These are phyloP conservation scores for Cyanoramphus novaezelandiae DNA, from an alignment of 2,113 vertebrate species.

Conservation along the genomic window DNA sequence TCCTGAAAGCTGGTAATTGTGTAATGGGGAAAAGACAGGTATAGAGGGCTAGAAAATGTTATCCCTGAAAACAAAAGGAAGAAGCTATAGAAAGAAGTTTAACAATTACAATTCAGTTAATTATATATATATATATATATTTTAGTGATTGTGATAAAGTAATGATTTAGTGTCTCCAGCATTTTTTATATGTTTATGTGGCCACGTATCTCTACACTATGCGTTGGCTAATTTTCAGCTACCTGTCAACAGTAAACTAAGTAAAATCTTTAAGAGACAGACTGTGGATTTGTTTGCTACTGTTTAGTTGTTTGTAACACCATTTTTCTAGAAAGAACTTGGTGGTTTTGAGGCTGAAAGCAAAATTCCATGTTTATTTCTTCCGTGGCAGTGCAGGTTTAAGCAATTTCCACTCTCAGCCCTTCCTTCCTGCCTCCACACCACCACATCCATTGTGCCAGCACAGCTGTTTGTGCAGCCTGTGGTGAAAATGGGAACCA, in stretches of 20 bases:
- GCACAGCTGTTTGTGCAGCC: background rate
- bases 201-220: background rate
- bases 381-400: background rate
- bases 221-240: background rate
- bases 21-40: background rate
- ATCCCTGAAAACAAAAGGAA: background rate
- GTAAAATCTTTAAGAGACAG: background rate
- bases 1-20: background rate
- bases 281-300: background rate
- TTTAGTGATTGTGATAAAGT: background rate
- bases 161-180: background rate
- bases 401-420: background rate
- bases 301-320: background rate
- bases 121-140: background rate
- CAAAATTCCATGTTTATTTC: background rate
- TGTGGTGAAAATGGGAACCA: conserved; percentile 10
- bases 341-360: background rate
- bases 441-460: background rate
- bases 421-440: background rate
- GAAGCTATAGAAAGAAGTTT: background rate
- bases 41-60: background rate
- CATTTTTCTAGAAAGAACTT: background rate
- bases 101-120: background rate
- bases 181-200: background rate
- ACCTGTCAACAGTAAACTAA: background rate